Conservation (phyloP, 1,140 invertebrate species). For the Drosophila mojavensis region DNA sequence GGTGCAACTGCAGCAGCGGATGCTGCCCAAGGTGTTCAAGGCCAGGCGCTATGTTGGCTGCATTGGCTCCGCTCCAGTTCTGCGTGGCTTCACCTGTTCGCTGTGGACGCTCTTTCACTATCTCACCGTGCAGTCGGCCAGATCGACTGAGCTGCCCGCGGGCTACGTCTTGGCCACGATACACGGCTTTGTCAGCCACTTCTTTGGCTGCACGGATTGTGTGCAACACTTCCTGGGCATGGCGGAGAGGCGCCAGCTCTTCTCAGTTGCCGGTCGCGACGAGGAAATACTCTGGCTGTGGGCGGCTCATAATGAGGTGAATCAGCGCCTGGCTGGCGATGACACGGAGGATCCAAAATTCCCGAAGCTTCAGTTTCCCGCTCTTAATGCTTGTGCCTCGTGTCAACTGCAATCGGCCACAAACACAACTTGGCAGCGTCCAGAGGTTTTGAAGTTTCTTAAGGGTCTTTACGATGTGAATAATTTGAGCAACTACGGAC, state of each 20-base stretch:
- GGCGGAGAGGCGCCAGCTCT: conserved; percentile 87
- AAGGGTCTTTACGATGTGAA: conserved; percentile 34
- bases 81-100: conserved; percentile 96
- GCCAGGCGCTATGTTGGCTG: conserved; percentile 89
- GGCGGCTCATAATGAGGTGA: conserved; percentile 96
- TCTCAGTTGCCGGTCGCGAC: conserved; percentile 87
- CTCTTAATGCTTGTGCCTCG: conserved; percentile 86
- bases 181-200: conserved; percentile 94
- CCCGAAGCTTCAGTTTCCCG: conserved; percentile 96
- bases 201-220: conserved; percentile 97
- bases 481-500: conserved; percentile 57
- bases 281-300: conserved; percentile 96
- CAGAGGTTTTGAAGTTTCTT: conserved; percentile 45
- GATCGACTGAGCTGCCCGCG: conserved; percentile 83
- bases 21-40: conserved; percentile 51
- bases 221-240: conserved; percentile 92
- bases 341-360: conserved; percentile 94
- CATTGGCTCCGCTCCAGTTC: conserved; percentile 85
- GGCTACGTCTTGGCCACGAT: conserved; percentile 90
- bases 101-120: conserved; percentile 98
- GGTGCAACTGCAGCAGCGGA: conserved; percentile 17
- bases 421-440: conserved; percentile 24
- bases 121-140: conserved; percentile 91
- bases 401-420: conserved; percentile 84
- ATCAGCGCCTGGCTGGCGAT: conserved; percentile 92